Base-by-base conservation (phyloP, 35 echinoderm and acorn worm genomes). In the Ophioderma brevispina region DNA sequence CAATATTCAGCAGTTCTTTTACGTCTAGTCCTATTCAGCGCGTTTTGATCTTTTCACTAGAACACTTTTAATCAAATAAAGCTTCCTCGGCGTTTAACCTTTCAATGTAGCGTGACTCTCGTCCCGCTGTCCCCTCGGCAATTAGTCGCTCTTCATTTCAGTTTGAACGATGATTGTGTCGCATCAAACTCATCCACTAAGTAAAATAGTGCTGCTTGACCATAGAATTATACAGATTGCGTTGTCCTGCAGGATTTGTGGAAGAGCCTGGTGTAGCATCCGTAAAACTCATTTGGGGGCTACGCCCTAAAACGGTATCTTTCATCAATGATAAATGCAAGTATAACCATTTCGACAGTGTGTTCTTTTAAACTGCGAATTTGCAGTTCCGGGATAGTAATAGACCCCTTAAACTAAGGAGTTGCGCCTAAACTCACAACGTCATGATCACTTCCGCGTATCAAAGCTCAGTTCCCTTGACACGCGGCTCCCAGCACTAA, bases 61-160 rank as follows among this genome's bases (percentile, higher is more conserved):
- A 70, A 70, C 59, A 70, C 59, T 70, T 70, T 70, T 70, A 70
- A 70, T 70, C 59, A 70, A 70, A 70, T 70, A 70, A 30, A 70
- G 59, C 59, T 70, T 70, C 59, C 59, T 70, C 59, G 59, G 59
- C 59, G 59, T 70, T 70, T 70, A 70, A 70, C 59, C 59, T 70
- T 70, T 70, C 59, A 70, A 70, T 70, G 59, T 70, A 70, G 59
- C 59, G 59, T 70, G 59, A 70, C 59, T 70, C 59, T 30, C 10
- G 17, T 70, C 59, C 28, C 59, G 59, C 59, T 70, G 59, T 70
- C 59, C 59, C 59, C 59, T 70, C 59, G 59, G 59, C 59, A 70
- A 70, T 70, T 70, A 70, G 59, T 70, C 59, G 15, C 59, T 70
- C 59, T 70, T 70, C 59, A 70, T 70, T 70, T 70, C 59, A 70